Conservation (phyloP, 2,797 vertebrate genomes). For the Mus minutoides region DNA sequence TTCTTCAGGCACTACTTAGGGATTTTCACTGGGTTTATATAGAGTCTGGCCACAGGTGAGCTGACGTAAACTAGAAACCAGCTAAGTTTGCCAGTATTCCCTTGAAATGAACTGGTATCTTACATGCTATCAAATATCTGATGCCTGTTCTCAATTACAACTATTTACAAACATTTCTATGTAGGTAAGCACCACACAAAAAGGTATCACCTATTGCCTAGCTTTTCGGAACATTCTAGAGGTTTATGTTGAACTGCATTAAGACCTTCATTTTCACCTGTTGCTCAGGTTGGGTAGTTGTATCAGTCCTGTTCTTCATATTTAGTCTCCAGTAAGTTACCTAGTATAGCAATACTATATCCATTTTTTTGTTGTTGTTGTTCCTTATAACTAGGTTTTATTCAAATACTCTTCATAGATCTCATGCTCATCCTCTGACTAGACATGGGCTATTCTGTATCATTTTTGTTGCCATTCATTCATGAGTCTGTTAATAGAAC, state of each 20-base stretch:
- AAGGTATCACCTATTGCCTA: too few relatives aligned
- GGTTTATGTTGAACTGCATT: background rate
- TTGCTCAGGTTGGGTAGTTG: background rate
- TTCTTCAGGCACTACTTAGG: too few relatives aligned
- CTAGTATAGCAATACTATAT: background rate
- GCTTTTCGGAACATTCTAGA: background rate
- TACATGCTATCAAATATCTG: background rate
- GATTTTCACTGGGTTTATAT: background rate
- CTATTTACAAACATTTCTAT: background rate
- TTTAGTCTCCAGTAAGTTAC: background rate
- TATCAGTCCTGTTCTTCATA: background rate
- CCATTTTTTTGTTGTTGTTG: background rate
- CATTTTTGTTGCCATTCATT: background rate
- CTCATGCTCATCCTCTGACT: background rate
- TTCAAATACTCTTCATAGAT: background rate
- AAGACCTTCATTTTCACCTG: background rate
- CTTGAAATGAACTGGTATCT: background rate
- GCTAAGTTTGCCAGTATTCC: background rate
- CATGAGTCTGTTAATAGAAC: background rate
- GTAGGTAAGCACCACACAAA: background rate
- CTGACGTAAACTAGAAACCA: background rate
- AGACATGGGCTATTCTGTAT: background rate
- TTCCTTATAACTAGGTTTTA: background rate
- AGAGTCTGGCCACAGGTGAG: background rate
- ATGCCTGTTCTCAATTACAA: background rate